phyloP scores from a whole-genome alignment of 2,888 invertebrate species.

The Napeogenes inachia region DNA sequence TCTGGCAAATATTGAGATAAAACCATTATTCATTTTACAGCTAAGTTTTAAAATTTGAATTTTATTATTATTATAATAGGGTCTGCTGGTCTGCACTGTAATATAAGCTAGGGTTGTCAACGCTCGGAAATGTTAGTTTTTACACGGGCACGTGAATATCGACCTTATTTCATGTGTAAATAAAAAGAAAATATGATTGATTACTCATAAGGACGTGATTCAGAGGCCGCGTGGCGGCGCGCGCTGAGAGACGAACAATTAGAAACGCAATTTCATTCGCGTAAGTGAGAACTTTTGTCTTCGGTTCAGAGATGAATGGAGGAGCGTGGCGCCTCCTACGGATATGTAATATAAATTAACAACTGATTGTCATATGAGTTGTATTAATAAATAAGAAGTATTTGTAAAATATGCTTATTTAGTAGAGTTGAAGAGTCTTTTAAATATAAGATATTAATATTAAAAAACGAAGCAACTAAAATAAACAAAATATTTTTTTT shows the following conservation, averaged over 20 bases:
- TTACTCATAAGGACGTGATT: constrained; percentile 39
- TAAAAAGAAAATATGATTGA: constrained; percentile 33
- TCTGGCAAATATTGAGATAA: constrained; percentile 10
- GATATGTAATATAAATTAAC: constrained; percentile 24
- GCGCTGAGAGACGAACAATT: constrained; percentile 69
- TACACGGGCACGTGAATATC: constrained; percentile 9
- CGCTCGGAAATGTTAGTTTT: constrained; percentile 13
- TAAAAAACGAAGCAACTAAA: no score
- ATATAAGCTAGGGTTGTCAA: constrained; percentile 33
- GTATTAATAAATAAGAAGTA: no score
- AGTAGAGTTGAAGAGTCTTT: no score
- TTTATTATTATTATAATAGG: constrained; percentile 23
- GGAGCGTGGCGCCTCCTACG: constrained; percentile 38
- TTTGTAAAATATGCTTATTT: no score
- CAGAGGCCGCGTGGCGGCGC: constrained; percentile 64
- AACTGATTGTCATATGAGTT: no score
- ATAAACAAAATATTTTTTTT: no score
- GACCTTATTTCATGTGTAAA: neutral
- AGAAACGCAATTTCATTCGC: constrained; percentile 68
- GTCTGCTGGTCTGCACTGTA: constrained; percentile 14
- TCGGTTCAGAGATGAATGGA: constrained; percentile 41
- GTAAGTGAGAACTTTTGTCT: constrained; percentile 48
- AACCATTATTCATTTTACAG: constrained; percentile 11
- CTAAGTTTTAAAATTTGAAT: constrained; percentile 23
- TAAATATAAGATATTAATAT: no score